Percentiles rank a stretch among this genome's conserved stretches.
These are phyloP conservation scores for Myocastor coypus DNA, from an alignment of 2,113 vertebrate species.

Conservation along the genomic window DNA sequence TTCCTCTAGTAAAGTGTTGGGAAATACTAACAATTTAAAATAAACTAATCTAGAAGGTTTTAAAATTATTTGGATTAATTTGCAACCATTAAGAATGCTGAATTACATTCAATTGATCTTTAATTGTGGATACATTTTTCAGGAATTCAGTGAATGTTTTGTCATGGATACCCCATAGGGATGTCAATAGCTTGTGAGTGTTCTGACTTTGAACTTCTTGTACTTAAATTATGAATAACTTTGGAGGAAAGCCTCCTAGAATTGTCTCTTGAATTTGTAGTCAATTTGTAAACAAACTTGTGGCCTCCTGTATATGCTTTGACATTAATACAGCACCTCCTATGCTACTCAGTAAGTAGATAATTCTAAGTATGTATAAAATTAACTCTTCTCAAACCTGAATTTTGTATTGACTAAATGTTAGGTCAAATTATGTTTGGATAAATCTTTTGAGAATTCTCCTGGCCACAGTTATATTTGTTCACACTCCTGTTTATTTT, in stretches of 20 bases:
- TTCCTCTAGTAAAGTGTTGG: neutral
- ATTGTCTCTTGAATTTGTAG: conserved; percentile 15
- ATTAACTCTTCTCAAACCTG: neutral
- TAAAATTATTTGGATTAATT: neutral
- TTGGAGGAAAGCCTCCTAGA: neutral
- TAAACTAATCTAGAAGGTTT: conserved; percentile 19
- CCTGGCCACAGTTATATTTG: neutral
- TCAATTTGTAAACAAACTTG: neutral
- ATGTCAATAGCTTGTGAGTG: neutral
- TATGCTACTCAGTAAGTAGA: neutral
- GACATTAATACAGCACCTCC: neutral
- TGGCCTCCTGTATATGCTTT: neutral
- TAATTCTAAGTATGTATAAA: neutral
- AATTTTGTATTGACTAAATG: conserved; percentile 15
- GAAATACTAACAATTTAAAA: neutral
- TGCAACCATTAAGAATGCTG: neutral
- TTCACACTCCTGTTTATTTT: neutral
- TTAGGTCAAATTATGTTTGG: neutral
- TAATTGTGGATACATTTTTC: neutral
- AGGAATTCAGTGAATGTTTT: neutral
- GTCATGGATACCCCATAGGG: neutral
- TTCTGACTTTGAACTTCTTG: neutral
- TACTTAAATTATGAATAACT: neutral
- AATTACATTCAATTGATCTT: neutral
- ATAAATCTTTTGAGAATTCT: neutral